Conservation (phyloP, 2,113 vertebrate species). For the Lathamus discolor region DNA sequence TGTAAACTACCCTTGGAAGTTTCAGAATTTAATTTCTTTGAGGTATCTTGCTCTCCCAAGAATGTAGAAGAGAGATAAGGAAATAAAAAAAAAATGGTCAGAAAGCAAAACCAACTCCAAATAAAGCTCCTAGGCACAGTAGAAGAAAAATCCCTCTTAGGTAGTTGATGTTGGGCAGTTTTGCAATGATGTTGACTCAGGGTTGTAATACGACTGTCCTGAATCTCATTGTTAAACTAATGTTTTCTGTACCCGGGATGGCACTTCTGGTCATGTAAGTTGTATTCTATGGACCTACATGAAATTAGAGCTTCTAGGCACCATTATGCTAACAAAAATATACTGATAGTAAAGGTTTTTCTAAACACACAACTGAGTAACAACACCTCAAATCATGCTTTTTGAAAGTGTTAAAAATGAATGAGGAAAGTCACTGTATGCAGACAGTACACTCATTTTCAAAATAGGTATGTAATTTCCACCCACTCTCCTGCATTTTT, state of each 20-base stretch:
- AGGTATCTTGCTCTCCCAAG: not conserved
- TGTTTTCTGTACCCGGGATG: not conserved
- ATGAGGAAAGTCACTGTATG: not conserved
- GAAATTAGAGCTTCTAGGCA: not conserved
- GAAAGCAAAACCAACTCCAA: not conserved
- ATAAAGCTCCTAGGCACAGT: not conserved
- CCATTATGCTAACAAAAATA: not conserved
- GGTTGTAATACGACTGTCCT: not conserved
- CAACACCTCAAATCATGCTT: not conserved
- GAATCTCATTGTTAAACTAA: not conserved
- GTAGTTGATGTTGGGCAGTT: not conserved
- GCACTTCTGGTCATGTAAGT: not conserved
- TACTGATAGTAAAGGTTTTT: not conserved
- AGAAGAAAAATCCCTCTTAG: not conserved
- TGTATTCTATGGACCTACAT: not conserved
- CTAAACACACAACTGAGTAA: not conserved
- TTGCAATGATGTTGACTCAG: not conserved
- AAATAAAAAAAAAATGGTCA: not conserved
- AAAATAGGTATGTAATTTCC: not conserved
- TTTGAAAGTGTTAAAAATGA: not conserved
- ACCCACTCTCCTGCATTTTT: not conserved
- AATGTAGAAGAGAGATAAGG: not conserved
- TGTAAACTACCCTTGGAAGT: not conserved
- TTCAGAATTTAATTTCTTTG: not conserved
- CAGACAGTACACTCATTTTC: not conserved